These are phyloP conservation scores for Platygyra sinensis DNA, from an alignment of 64 coral and sea anemone species.

Conservation along the genomic window DNA sequence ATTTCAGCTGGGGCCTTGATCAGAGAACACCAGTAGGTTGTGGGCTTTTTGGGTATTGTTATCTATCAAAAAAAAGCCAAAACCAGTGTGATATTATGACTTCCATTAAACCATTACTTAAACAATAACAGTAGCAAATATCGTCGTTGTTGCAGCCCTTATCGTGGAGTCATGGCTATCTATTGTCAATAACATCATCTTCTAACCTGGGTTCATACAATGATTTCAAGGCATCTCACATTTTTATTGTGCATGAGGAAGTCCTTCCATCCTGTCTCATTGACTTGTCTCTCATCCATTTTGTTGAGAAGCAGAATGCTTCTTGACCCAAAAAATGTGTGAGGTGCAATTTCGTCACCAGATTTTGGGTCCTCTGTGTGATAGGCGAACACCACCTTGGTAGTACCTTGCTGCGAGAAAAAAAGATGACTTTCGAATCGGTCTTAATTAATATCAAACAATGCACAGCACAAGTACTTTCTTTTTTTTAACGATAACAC, in stretches of 20 bases:
- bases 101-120: too few species aligned
- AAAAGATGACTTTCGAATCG: not conserved
- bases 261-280: not conserved
- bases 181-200: too few species aligned
- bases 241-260: conserved; percentile 34
- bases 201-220: not conserved
- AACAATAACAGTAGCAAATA: too few species aligned
- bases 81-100: not conserved
- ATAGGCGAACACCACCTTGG: conserved; percentile 64
- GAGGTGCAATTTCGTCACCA: not conserved
- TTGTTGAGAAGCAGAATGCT: conserved; percentile 58
- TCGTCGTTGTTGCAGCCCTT: too few species aligned
- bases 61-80: not conserved
- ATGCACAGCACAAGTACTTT: too few species aligned
- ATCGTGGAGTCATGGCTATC: too few species aligned
- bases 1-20: conserved; percentile 39
- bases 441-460: too few species aligned
- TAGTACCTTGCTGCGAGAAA: conserved; percentile 42
- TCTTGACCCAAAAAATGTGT: conserved; percentile 19
- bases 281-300: conserved; percentile 14
- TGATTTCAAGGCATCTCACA: not conserved
- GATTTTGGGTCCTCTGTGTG: conserved; percentile 49
- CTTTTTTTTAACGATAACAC: too few species aligned
- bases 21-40: conserved; percentile 64
- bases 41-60: conserved; percentile 31